Evolutionary conservation across 1,140 invertebrate species (phyloP), one percentile per base, ranked within the genome.

Genomic region (Ephestia elutella): DNA sequence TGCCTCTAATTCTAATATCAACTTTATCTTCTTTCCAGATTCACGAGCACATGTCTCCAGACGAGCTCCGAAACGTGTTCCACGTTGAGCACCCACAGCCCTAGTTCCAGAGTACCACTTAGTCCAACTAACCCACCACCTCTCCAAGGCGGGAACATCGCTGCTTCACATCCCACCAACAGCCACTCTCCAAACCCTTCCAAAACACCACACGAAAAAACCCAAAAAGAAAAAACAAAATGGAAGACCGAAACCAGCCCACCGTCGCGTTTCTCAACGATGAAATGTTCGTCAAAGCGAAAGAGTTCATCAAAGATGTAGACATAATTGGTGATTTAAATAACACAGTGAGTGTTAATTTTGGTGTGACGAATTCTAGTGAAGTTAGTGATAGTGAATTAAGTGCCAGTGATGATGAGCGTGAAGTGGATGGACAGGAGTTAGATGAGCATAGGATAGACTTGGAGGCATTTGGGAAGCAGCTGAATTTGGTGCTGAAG

Each of bases 31-130:
- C 86, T 80, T 92, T 91, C 44, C 91, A 95, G 94, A 91, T 96
- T 81, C 95, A 96, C 90, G 93, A 94, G 88, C 92, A 94, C 76
- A 96, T 96, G 95, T 93, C 94, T 63, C 81, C 91, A 75, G 93
- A 94, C 63, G 94, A 96, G 89, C 90, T 96, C 77, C 90, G 92
- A 75, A 92, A 90, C 71, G 92, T 95, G 60, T 96, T 96, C 89
- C 94, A 96, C 84, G 94, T 95, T 55, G 93, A 94, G 61, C 89
- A 91, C 78, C n/a, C 92, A 94, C 78, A 91, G 93, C 71, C n/a
- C 90, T 92, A 82, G 94, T 92, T 54, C 91, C 90, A 35, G 73
- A 90, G 44, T 91, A 91, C 70, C 90, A 91, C 68, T 70, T 91
- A 55, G 87, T 91, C 4, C 85, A 91, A 53, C 78, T 91, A 54